Evolutionary conservation across 1,140 invertebrate genomes (phyloP).

Genomic region (Bombyx mandarina): DNA sequence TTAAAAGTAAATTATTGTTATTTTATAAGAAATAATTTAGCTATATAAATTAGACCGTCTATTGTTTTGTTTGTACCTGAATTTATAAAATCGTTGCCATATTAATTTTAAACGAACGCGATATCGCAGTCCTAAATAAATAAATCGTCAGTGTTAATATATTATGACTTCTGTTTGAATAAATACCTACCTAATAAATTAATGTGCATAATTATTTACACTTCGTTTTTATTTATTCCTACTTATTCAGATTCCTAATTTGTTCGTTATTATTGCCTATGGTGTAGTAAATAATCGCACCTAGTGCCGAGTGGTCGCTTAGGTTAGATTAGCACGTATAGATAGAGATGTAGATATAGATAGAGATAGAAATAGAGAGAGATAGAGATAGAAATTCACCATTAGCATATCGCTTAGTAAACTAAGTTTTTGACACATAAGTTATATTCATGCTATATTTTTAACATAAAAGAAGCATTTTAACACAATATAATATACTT

Average conservation of each 20-base stretch:
- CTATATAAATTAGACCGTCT: constrained; percentile 42
- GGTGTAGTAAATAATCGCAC: not conserved
- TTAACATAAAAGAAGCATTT: too few relatives aligned
- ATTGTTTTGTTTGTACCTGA: constrained; percentile 64
- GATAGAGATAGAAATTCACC: not conserved
- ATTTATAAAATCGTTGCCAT: constrained; percentile 62
- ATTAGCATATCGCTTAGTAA: too few relatives aligned
- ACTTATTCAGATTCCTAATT: not conserved
- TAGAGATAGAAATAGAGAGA: too few relatives aligned
- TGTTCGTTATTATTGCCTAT: too few relatives aligned
- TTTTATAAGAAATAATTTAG: constrained; percentile 40
- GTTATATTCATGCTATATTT: too few relatives aligned
- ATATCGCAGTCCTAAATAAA: constrained; percentile 36
- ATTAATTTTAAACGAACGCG: constrained; percentile 48
- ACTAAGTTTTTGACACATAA: too few relatives aligned
- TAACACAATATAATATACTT: too few relatives aligned
- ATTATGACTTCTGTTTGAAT: constrained; percentile 53
- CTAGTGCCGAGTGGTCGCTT: not conserved
- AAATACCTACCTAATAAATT: constrained; percentile 53
- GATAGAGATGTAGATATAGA: not conserved
- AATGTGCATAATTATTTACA: constrained; percentile 44
- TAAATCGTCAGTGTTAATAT: constrained; percentile 36
- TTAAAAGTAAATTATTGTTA: constrained; percentile 61
- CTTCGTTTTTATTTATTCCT: not conserved
- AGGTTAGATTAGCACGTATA: not conserved